A percentile compares a stretch with the other conserved stretches of the same genome.
Evolutionary conservation across 1,140 invertebrate species (phyloP).

Genomic region (Lethrus apterus): DNA sequence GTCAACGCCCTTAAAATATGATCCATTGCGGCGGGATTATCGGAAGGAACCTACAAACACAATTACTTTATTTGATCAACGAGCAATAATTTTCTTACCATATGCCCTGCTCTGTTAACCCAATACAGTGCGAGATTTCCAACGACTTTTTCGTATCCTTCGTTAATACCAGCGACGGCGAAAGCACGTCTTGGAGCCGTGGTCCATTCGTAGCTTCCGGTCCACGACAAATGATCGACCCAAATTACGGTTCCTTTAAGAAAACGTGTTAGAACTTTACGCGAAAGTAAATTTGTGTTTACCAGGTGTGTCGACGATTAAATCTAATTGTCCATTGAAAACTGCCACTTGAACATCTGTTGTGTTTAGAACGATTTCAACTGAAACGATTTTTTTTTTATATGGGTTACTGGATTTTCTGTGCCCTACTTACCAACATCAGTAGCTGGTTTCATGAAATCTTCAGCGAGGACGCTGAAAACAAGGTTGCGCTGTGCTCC

Average conservation of each 20-base stretch:
- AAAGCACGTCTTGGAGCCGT: conserved; percentile 12
- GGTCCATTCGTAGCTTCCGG: conserved; percentile 35
- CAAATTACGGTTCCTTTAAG: conserved; percentile 54
- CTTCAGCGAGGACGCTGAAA: conserved; percentile 53
- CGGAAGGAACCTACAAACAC: conserved; percentile 20
- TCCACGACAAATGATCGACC: conserved; percentile 64
- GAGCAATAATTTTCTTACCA: conserved; percentile 18
- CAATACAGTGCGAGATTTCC: conserved; percentile 28
- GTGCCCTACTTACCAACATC: conserved; percentile 53
- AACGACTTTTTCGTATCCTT: conserved; percentile 25
- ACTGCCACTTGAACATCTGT: conserved; percentile 61
- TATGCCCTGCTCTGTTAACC: conserved; percentile 29
- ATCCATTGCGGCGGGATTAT: conserved; percentile 24
- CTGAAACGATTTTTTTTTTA: conserved; percentile 42
- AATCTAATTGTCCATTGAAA: conserved; percentile 62
- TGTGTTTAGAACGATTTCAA: conserved; percentile 60
- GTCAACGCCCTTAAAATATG: conserved; percentile 17
- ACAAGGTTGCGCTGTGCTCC: conserved; percentile 52
- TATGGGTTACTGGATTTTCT: not conserved
- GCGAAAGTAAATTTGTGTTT: conserved; percentile 27
- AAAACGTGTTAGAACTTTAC: no score
- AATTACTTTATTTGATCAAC: not conserved
- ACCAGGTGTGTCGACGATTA: conserved; percentile 65
- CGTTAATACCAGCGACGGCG: conserved; percentile 17
- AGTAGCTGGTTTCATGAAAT: conserved; percentile 82